Percentiles rank a stretch among this genome's conserved stretches.
phyloP scores from a whole-genome alignment of 2,797 vertebrate species.

The Danio albolineatus region DNA sequence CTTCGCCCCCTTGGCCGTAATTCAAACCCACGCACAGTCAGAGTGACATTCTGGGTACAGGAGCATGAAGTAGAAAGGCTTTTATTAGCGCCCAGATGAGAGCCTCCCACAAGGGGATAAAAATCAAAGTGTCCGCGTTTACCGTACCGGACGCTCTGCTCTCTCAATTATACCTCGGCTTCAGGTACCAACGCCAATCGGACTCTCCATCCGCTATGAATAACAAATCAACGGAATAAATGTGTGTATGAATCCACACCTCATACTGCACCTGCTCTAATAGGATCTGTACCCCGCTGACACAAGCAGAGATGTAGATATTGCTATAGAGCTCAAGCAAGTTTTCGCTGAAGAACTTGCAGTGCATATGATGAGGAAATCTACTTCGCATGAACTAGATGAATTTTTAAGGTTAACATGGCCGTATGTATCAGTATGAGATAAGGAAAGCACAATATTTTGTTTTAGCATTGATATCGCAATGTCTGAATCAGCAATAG shows the following conservation, averaged over 20 bases:
- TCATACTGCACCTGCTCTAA: slow-evolving; percentile 48
- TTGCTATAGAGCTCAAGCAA: slow-evolving; percentile 33
- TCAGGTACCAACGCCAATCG: slow-evolving; percentile 46
- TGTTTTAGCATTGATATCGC: too few species aligned
- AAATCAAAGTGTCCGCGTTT: slow-evolving; percentile 19
- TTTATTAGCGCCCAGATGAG: slow-evolving; percentile 67
- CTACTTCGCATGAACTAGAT: background rate
- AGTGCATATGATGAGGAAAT: slow-evolving; percentile 24
- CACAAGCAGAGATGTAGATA: slow-evolving; percentile 15
- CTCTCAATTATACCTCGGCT: slow-evolving; percentile 41
- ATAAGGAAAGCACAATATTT: too few species aligned
- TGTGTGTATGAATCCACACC: slow-evolving; percentile 38
- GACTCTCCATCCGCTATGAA: slow-evolving; percentile 50
- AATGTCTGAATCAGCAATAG: too few species aligned
- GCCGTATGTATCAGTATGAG: slow-evolving; percentile 10
- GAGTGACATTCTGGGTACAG: slow-evolving; percentile 76
- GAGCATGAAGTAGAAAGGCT: slow-evolving; percentile 70
- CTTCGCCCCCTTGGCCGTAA: slow-evolving; percentile 23
- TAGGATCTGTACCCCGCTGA: slow-evolving; percentile 22
- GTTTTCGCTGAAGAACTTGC: background rate
- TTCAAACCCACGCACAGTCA: slow-evolving; percentile 68
- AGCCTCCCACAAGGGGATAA: slow-evolving; percentile 17
- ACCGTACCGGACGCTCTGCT: background rate
- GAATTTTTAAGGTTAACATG: slow-evolving; percentile 3
- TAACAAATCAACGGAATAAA: slow-evolving; percentile 48